Evolutionary conservation across 2,113 vertebrate genomes (phyloP).

Genomic region (Amia ocellicauda): DNA sequence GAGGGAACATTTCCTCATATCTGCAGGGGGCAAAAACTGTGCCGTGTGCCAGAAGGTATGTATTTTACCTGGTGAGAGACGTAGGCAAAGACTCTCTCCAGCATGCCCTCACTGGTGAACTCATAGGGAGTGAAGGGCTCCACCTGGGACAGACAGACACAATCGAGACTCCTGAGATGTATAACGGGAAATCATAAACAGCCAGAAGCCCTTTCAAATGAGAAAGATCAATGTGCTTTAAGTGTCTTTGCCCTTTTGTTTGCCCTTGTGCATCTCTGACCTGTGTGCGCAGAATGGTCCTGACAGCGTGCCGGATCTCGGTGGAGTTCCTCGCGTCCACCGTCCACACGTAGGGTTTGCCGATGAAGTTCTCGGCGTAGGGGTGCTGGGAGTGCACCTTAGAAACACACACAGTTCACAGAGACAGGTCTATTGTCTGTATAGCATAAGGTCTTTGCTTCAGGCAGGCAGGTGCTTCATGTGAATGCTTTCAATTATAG

Average conservation of each 20-base stretch:
- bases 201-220: too few species aligned
- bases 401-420: not conserved
- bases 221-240: too few species aligned
- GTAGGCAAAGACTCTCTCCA: conserved; percentile 55
- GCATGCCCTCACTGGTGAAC: conserved; percentile 59
- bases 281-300: conserved; percentile 47
- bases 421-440: not conserved
- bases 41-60: too few species aligned
- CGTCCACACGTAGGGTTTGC: conserved; percentile 60
- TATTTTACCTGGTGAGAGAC: conserved; percentile 56
- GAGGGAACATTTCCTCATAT: too few species aligned
- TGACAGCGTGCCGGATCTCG: conserved; percentile 44
- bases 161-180: not conserved
- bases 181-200: too few species aligned
- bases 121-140: conserved; percentile 57
- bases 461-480: too few species aligned
- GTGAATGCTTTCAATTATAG: too few species aligned
- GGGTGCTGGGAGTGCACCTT: conserved; percentile 64
- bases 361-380: conserved; percentile 57
- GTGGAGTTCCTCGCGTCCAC: conserved; percentile 53
- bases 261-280: conserved; percentile 22
- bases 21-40: not conserved
- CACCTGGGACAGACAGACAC: conserved; percentile 43
- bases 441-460: not conserved
- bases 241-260: not conserved